phyloP scores from a whole-genome alignment of 2,888 invertebrate genomes.

The Uropetala carovei region DNA sequence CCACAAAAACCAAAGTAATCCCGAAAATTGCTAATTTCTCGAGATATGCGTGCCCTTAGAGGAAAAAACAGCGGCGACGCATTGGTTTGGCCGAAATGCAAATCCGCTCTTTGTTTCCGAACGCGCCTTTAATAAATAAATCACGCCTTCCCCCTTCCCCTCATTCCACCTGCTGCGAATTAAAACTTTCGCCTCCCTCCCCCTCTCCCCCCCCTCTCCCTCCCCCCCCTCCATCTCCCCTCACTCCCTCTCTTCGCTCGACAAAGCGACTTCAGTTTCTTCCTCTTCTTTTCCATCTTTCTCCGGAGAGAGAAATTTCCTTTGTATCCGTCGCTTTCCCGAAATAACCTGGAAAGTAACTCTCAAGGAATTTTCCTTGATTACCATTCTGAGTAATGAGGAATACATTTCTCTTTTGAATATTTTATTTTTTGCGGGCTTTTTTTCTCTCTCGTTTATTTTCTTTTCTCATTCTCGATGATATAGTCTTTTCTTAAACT shows the following conservation, averaged over 20 bases:
- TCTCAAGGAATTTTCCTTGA: slow-evolving; percentile 55
- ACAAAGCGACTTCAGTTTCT: background rate
- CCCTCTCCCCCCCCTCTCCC: background rate
- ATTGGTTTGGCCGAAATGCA: background rate
- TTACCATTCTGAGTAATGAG: slow-evolving; percentile 63
- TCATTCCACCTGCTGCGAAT: slow-evolving; percentile 41
- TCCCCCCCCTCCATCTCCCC: background rate
- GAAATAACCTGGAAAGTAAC: slow-evolving; percentile 45
- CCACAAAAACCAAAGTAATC: background rate
- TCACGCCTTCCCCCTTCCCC: background rate
- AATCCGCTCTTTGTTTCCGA: background rate
- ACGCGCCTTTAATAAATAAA: slow-evolving; percentile 20
- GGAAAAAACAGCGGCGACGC: background rate
- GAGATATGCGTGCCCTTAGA: background rate
- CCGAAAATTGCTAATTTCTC: background rate
- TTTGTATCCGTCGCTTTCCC: slow-evolving; percentile 47
- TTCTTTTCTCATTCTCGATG: background rate
- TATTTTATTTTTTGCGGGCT: slow-evolving; percentile 12
- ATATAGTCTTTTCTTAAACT: slow-evolving; percentile 22
- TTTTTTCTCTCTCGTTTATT: background rate
- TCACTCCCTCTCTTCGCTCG: background rate
- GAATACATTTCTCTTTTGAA: slow-evolving; percentile 53
- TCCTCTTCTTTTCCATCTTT: background rate
- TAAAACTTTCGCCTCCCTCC: slow-evolving; percentile 8
- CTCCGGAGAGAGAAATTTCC: background rate